Base-by-base conservation (phyloP, 2,888 invertebrate genomes). In the Ametastegia equiseti region DNA sequence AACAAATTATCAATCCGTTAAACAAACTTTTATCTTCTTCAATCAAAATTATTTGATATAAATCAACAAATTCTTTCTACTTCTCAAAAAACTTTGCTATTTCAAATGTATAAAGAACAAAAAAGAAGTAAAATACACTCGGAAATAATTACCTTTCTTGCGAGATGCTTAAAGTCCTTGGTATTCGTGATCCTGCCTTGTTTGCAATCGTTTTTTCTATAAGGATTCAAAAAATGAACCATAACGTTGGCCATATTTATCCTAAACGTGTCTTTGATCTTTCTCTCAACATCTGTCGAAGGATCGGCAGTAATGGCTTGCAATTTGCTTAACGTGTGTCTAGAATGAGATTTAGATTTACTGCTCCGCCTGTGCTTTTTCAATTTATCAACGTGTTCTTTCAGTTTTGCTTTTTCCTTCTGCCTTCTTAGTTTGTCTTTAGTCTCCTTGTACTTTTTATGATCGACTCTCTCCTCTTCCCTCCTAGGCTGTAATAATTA, bases 141-240 rank as follows among this genome's bases (percentile, higher is more conserved):
- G 45, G 81, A 73, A 47, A 81, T 47, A 45, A 60, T 88, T 92
- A 97, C 97, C 95, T 98, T 98, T 92, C 98, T 94, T 3, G 98
- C 98, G 80, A 98, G 93, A 92, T 98, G 97, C 91, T 98, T 98
- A 92, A 98, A 97, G 92, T 99, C 98, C 65, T 98, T 97, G 0
- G 97, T 97, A 88, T 95, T 96, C 2, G 95, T 95, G 87, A 99
- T 98, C 86, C 96, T 93, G 0, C 97, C 99, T 83, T 95, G 93
- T 86, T 95, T 95, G 88, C 98, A 99, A 84, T 96, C 96, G 0
- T 96, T 94, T 88, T 96, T 97, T 80, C 97, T 93, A 92, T 97
- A 99, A 0, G 97, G 97, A 92, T 97, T 97, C 82, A 99, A 94
- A 88, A 96, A 96, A 82, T 96, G 95, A 84, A 97, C 97, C 93